Base-by-base conservation (phyloP, 2,113 vertebrate species). In the Castor canadensis region DNA sequence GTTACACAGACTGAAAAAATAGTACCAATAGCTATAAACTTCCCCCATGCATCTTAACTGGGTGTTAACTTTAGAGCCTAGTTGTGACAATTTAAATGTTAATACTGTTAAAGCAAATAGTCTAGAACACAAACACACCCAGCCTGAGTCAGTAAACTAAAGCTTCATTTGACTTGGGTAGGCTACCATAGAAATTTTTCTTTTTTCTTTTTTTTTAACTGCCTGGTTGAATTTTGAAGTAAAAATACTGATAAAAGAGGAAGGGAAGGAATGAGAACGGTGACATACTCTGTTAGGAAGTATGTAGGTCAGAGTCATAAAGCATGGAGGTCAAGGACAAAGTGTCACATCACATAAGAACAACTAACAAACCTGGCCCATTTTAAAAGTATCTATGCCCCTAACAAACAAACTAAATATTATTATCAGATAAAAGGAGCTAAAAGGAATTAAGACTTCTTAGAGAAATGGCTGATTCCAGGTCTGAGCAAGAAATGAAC, bases 81-180 rank as follows among this genome's bases (percentile, higher is more conserved):
- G 32, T 38, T 91, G 89, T 43, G 43, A 84, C 67, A 91, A 69
- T 35, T 93, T 76, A 87, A 94, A 77, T 7, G 49, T 32, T 1
- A 43, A 95, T 77, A 96, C 79, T 91, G 24, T 86, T 76, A 96
- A 86, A 96, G 69, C 86, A 94, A 97, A 96, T 60, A 96, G 87
- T 95, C 75, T 93, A 97, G 89, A 96, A 96, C 79, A 96, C 38
- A 96, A 96, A 97, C 54, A 95, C 6, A 83, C 64, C 40, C 79
- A 95, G 87, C 40, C 84, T 91, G 80, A 95, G 40, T 92, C 76
- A 94, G 72, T 92, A 95, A 96, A 96, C 87, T 93, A 91, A 97
- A 94, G 56, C 69, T 93, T 95, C 75, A 75, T 75, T 82, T 89
- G 54, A 95, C 28, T 89, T 95, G 43, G 54, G 38, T 82, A 93